Evolutionary conservation across 2,888 invertebrate genomes (phyloP), one percentile per base, ranked within the genome.

Genomic region (Andrena haemorrhoa): DNA sequence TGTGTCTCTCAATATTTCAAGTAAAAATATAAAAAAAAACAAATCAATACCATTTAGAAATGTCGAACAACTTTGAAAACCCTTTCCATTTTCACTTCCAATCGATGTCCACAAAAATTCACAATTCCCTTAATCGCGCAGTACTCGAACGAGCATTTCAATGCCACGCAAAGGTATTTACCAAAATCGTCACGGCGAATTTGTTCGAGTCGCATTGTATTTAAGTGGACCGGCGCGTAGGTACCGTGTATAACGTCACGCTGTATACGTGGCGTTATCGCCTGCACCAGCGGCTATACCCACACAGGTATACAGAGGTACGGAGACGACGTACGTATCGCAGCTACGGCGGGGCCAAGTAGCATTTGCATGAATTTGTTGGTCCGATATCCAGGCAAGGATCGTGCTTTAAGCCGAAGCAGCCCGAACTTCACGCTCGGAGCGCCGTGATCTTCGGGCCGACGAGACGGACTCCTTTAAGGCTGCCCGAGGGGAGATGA

Each of bases 331-430:
- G 79, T 85, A 87, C 84, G 83, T 89, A 90, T 88, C 86, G 85
- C 76, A 82, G 84, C 79, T 81, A 84, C 79, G 83, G 77, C 61
- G 84, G 86, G 88, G 89, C 85, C 88, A 88, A 89, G 90, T 89
- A 86, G 87, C 89, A 92, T 92, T 92, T 92, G 90, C 92, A 91
- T 92, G 91, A 92, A 92, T 90, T 92, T 90, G 90, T 91, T 89
- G 90, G 87, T 83, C 88, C 89, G 88, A 91, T 89, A 90, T 90
- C 83, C 83, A 65, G 65, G 56, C 85, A 81, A 86, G 86, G 89
- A 89, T 91, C 88, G 88, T 82, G 85, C 88, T 89, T 90, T 86
- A 90, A 89, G 79, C 84, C 86, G 82, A 83, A 85, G 90, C 74
- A 87, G 75, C 63, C 74, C 64, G 75, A 79, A 70, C 74, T 33